phyloP scores from a whole-genome alignment of 2,797 vertebrate species.

The Spinibarbus caldwelli region DNA sequence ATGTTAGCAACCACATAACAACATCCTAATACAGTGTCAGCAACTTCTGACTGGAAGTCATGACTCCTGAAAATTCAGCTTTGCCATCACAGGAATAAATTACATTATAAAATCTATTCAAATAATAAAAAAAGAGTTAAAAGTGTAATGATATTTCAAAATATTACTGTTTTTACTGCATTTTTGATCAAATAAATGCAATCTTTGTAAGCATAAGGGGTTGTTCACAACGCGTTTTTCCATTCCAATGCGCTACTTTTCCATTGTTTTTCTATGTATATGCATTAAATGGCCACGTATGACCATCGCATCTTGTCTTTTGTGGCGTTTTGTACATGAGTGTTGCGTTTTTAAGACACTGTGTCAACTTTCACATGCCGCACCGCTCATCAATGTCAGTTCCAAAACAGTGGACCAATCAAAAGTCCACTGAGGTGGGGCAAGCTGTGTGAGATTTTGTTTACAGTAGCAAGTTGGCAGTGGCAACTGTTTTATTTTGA shows the following conservation, averaged over 20 bases:
- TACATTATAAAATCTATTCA: background rate
- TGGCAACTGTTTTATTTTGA: no score
- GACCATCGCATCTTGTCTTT: background rate
- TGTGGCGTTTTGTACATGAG: no score
- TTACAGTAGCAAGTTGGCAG: background rate
- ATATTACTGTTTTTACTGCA: background rate
- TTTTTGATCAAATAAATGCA: background rate
- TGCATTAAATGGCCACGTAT: background rate
- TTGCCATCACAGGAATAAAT: background rate
- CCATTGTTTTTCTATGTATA: background rate
- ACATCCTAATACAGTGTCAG: background rate
- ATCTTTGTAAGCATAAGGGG: no score
- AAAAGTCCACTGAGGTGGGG: background rate
- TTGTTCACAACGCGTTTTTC: no score
- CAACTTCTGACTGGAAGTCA: background rate
- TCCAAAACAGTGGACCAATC: background rate
- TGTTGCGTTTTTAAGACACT: no score
- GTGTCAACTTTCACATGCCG: background rate
- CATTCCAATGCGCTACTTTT: no score
- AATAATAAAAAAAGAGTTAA: background rate
- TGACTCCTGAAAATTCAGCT: background rate
- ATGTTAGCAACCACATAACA: background rate
- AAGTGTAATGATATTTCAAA: background rate
- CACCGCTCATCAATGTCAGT: background rate
- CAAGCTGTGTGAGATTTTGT: background rate